phyloP scores from a whole-genome alignment of 2,113 vertebrate genomes.

The Hippocampus guttulatus region DNA sequence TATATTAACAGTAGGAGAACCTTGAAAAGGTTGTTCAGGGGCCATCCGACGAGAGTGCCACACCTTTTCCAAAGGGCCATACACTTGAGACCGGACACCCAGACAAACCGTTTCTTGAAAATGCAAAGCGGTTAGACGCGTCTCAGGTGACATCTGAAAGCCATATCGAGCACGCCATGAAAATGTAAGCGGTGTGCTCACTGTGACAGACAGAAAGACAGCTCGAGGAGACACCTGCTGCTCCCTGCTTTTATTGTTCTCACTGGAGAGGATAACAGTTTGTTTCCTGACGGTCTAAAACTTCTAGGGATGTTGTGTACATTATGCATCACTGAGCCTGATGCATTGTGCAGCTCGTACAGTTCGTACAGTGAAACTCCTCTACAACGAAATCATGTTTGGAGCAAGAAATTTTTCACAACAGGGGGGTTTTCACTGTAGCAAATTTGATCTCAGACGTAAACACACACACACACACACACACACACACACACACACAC shows the following conservation, averaged over 20 bases:
- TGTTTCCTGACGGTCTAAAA: neutral
- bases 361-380: too few relatives aligned
- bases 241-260: constrained; percentile 11
- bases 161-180: neutral
- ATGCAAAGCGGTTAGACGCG: constrained; percentile 34
- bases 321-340: neutral
- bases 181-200: constrained; percentile 18
- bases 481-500: too few relatives aligned
- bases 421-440: too few relatives aligned
- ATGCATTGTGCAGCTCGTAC: neutral
- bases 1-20: neutral
- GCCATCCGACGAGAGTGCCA: neutral
- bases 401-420: too few relatives aligned
- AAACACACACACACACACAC: too few relatives aligned
- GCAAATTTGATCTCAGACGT: too few relatives aligned
- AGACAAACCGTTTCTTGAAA: constrained; percentile 41
- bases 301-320: neutral
- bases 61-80: neutral
- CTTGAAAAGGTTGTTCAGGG: neutral
- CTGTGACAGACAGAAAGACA: constrained; percentile 14
- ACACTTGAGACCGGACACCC: constrained; percentile 4
- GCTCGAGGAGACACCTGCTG: constrained; percentile 34
- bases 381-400: too few relatives aligned
- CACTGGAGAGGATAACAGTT: neutral
- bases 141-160: constrained; percentile 22